Evolutionary conservation across 2,888 invertebrate species (phyloP), one percentile per base, ranked within the genome.

Genomic region (Lissocephala sabroskyi): DNA sequence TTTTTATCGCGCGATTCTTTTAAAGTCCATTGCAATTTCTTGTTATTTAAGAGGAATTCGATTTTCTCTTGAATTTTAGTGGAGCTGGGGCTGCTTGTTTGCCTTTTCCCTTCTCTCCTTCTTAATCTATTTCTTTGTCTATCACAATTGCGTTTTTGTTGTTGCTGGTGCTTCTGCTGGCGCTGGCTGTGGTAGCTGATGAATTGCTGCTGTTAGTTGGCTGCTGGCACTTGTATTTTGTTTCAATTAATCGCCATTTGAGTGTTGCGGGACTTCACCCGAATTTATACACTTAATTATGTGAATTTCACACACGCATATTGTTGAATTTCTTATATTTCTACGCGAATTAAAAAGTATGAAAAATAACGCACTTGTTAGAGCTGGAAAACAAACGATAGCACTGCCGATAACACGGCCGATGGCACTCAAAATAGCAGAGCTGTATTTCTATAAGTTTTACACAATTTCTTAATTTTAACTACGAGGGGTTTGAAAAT

Each of bases 131-230:
- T 73, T 77, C 78, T 73, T 73, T 73, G 71, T 73, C 71, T 71
- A 71, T 71, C 75, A 77, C 78, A 73, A 73, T 77, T 73, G 78
- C 78, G 78, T 73, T 73, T 71, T 71, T 71, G 64, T 45, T 59
- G 54, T 50, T 62, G 50, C 48, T 59, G 52, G 51, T 59, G 60
- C 43, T 50, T 43, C 23, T 55, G 44, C 42, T 62, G 42, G 40
- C 52, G 6, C 46, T 56, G 62, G 56, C 45, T 68, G 49, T 45
- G 52, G 35, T 59, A 39, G 43, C 49, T 71, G 62, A n/a, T n/a
- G n/a, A n/a, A n/a, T 73, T 65, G 62, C 59, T 41, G 11, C 37
- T 39, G 11, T 26, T 28, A 4, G 60, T 41, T 50, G n/a, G 14
- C 18, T 67, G 68, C 52, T 65, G 62, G 66, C 74, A 76, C 61